phyloP scores from a whole-genome alignment of 2,797 vertebrate genomes.

The Phrynocephalus forsythii region DNA sequence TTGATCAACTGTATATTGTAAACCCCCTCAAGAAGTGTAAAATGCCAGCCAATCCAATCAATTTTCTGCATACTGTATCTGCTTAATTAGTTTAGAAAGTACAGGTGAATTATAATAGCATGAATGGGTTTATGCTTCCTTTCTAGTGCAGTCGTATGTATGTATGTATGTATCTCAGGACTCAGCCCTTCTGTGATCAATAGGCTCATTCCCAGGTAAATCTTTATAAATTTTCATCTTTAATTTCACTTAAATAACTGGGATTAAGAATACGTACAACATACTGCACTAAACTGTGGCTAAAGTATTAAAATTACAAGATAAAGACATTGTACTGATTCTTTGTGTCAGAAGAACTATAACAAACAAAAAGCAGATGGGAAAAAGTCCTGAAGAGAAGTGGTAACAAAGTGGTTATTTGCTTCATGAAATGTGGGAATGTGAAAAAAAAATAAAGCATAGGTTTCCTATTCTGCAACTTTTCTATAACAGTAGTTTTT shows the following conservation, averaged over 20 bases:
- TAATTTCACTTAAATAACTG: constrained; percentile 3
- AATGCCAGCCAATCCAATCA: neutral
- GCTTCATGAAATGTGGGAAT: constrained; percentile 49
- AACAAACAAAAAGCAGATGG: too few species aligned
- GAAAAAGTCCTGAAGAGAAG: constrained; percentile 41
- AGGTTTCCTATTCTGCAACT: neutral
- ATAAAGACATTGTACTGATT: constrained; percentile 56
- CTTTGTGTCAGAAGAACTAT: constrained; percentile 42
- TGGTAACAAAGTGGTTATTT: constrained; percentile 51
- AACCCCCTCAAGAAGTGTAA: constrained; percentile 7
- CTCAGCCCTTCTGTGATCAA: neutral
- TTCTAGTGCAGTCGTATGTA: neutral
- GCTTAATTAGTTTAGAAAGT: constrained; percentile 29
- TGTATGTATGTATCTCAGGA: neutral
- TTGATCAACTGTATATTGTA: neutral
- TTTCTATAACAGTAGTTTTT: constrained; percentile 33
- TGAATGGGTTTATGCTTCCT: neutral
- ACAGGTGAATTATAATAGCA: constrained; percentile 37
- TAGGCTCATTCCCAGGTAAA: neutral
- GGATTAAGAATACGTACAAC: neutral
- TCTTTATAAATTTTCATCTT: neutral
- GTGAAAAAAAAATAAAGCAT: neutral
- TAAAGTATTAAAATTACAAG: neutral
- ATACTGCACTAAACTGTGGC: neutral
- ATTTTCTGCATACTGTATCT: neutral